Conservation (phyloP, 2,113 vertebrate species). For the Campylomormyrus numenius region DNA sequence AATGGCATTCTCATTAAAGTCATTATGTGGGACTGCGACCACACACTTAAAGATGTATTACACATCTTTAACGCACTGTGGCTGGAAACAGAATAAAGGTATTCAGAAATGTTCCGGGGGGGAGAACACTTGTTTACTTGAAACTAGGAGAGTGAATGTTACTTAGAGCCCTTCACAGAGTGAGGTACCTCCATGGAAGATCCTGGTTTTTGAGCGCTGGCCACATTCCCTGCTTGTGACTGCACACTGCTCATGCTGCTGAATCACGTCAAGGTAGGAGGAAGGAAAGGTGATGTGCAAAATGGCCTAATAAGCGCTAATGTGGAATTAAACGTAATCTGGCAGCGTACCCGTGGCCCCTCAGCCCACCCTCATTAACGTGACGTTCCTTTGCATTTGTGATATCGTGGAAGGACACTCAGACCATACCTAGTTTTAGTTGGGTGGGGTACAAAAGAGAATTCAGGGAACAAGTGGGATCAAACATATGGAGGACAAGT, state of each 20-base stretch:
- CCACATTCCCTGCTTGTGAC: neutral
- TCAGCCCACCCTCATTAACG: neutral
- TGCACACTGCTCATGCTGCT: neutral
- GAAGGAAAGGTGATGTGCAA: neutral
- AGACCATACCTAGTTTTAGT: neutral
- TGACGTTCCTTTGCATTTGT: neutral
- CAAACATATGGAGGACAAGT: neutral
- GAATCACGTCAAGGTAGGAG: neutral
- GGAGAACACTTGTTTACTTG: neutral
- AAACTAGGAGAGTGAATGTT: neutral
- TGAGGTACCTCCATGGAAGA: neutral
- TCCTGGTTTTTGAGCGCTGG: neutral
- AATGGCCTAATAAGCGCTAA: neutral
- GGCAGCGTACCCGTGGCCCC: neutral
- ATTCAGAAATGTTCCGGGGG: neutral
- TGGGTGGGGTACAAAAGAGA: neutral
- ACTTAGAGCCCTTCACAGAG: neutral
- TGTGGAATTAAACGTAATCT: neutral
- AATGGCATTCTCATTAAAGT: slow-evolving; percentile 9
- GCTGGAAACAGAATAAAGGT: neutral
- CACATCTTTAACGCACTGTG: neutral
- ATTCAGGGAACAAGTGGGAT: neutral
- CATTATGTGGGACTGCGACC: neutral
- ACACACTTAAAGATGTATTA: slow-evolving; percentile 4
- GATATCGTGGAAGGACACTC: no score